These are phyloP conservation scores for Andricus curvator DNA, from an alignment of 2,888 invertebrate species.

Conservation along the genomic window DNA sequence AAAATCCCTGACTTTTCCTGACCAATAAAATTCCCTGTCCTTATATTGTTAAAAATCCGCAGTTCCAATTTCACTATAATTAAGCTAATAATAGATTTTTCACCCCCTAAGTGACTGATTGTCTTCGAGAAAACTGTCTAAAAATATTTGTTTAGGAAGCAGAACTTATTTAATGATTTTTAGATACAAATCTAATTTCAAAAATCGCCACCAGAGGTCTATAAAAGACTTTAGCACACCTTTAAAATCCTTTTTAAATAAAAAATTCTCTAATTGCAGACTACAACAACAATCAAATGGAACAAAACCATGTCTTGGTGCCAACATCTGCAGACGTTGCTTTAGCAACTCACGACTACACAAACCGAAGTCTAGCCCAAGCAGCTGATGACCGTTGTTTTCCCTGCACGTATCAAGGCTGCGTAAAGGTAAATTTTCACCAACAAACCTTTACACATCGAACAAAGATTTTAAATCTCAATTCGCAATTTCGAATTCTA, in stretches of 20 bases:
- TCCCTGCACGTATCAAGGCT: constrained; percentile 76
- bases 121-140: too few species aligned
- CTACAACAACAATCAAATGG: constrained; percentile 72
- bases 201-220: too few species aligned
- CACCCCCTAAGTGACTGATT: too few species aligned
- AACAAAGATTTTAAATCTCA: not conserved
- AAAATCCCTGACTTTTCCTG: too few species aligned
- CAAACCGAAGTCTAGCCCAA: constrained; percentile 71
- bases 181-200: too few species aligned
- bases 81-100: too few species aligned
- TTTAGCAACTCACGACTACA: constrained; percentile 77
- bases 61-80: too few species aligned
- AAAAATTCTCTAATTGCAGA: constrained; percentile 57
- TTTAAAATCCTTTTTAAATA: not conserved
- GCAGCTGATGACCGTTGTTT: constrained; percentile 75
- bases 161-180: too few species aligned
- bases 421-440: constrained; percentile 69
- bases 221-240: not conserved
- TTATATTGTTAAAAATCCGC: too few species aligned
- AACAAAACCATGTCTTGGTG: constrained; percentile 63
- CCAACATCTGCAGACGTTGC: constrained; percentile 72
- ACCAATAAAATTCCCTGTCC: too few species aligned
- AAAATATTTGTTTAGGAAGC: too few species aligned
- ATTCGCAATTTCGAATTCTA: not conserved
- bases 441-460: not conserved